Conservation (phyloP, 2,888 invertebrate genomes). For the Caenorhabditis auriculariae region DNA sequence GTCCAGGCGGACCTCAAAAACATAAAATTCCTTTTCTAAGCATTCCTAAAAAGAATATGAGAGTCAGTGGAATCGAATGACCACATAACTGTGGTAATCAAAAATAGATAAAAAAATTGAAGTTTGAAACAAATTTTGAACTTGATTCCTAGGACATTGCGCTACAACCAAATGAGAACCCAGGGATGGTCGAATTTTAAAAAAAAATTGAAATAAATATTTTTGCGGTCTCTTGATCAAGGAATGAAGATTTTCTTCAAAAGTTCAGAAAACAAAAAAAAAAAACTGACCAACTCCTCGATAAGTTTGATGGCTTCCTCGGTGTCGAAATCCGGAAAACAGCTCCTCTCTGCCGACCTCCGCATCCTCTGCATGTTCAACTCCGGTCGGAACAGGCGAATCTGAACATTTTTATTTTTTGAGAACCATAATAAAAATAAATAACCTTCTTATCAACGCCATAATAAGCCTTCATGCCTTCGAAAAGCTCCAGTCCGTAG, state of each 20-base stretch:
- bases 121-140: no score
- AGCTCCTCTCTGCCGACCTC: constrained; percentile 77
- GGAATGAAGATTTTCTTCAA: no score
- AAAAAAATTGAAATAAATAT: no score
- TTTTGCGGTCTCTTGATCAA: no score
- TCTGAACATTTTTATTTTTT: constrained; percentile 67
- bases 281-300: constrained; percentile 73
- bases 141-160: no score
- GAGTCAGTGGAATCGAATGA: no score
- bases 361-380: constrained; percentile 92
- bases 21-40: no score
- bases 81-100: no score
- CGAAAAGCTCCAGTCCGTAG: constrained; percentile 77
- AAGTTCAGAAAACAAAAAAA: not conserved
- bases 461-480: constrained; percentile 94
- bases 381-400: constrained; percentile 89
- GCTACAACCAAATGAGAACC: no score
- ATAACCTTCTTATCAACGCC: constrained; percentile 83
- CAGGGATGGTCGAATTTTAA: no score
- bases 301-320: constrained; percentile 83
- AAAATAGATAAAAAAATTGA: no score
- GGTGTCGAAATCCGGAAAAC: constrained; percentile 75
- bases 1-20: constrained; percentile 83
- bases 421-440: not conserved
- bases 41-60: no score